Evolutionary conservation across 2,113 vertebrate species (phyloP).

Genomic region (Seriola dumerili): DNA sequence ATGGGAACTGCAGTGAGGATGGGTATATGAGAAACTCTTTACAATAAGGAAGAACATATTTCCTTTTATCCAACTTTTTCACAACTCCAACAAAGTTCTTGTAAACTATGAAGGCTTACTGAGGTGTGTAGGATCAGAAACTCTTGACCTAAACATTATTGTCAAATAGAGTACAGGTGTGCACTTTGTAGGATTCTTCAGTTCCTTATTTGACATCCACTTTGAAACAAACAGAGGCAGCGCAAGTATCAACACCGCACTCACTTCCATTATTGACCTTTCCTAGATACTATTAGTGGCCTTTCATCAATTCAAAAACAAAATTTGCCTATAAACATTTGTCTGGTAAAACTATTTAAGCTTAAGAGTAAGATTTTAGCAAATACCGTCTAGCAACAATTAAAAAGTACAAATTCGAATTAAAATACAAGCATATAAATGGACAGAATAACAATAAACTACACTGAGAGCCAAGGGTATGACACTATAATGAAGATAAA

Average conservation of each 20-base stretch:
- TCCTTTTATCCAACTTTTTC: not conserved
- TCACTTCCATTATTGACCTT: not conserved
- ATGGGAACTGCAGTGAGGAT: not conserved
- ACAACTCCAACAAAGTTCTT: not conserved
- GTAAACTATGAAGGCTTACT: not conserved
- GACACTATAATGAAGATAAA: conserved; percentile 21
- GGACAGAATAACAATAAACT: not conserved
- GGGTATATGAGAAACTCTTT: not conserved
- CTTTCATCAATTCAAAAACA: no score
- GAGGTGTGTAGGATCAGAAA: not conserved
- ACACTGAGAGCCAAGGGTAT: not conserved
- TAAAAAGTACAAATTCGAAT: not conserved
- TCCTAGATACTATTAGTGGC: no score
- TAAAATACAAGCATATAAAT: not conserved
- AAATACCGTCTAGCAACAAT: not conserved
- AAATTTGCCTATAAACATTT: not conserved
- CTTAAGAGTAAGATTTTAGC: not conserved
- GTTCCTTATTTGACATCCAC: not conserved
- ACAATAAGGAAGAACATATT: not conserved
- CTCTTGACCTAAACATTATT: not conserved
- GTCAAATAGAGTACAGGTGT: not conserved
- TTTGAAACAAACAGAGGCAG: not conserved
- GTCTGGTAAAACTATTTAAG: not conserved
- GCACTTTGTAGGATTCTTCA: not conserved
- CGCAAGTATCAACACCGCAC: not conserved